Evolutionary conservation across 2,888 invertebrate species (phyloP).

Genomic region (Perithous albicinctus): DNA sequence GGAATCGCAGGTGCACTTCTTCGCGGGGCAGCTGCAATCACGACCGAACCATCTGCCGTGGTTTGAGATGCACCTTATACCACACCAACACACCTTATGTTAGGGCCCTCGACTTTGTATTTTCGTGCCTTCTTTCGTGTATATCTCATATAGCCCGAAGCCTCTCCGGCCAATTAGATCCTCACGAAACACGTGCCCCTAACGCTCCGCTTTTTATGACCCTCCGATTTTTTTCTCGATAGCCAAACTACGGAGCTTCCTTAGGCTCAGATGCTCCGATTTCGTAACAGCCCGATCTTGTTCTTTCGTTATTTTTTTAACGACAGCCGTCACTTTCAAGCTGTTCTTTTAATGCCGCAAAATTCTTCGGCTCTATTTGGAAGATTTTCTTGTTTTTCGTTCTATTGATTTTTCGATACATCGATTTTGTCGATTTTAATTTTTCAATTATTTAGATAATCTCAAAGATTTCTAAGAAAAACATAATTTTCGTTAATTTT

Average conservation of each 20-base stretch:
- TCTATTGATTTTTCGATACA: neutral
- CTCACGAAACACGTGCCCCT: conserved; percentile 79
- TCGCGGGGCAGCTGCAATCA: conserved; percentile 81
- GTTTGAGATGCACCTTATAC: conserved; percentile 66
- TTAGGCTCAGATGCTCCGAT: conserved; percentile 43
- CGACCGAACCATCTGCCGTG: conserved; percentile 80
- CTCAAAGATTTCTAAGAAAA: too few relatives aligned
- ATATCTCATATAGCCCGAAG: conserved; percentile 64
- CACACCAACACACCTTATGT: conserved; percentile 72
- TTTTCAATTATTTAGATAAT: too few relatives aligned
- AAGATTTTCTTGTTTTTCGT: neutral
- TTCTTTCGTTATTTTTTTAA: neutral
- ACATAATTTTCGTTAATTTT: too few relatives aligned
- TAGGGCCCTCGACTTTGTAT: conserved; percentile 55
- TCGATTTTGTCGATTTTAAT: neutral
- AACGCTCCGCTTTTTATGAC: conserved; percentile 58
- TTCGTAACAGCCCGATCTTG: neutral
- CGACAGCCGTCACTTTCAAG: neutral
- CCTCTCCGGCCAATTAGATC: conserved; percentile 78
- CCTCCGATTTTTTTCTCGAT: conserved; percentile 42
- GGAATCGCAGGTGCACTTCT: conserved; percentile 83
- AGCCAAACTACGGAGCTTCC: neutral
- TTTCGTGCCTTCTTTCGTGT: conserved; percentile 58
- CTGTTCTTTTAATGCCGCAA: neutral
- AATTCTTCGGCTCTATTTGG: neutral